Conservation (phyloP, 2,797 vertebrate genomes). For the Trachops cirrhosus region DNA sequence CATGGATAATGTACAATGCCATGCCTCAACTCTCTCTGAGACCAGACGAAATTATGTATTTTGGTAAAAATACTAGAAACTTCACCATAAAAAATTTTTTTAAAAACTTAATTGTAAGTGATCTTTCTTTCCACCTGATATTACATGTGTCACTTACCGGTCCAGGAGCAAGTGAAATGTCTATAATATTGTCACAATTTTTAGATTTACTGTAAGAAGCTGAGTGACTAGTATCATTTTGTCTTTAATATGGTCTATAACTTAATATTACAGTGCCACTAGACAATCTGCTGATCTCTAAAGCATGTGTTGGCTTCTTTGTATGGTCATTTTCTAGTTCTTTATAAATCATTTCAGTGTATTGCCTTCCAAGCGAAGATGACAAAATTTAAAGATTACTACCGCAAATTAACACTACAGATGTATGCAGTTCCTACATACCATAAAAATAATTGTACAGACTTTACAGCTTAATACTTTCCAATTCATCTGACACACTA, state of each 20-base stretch:
- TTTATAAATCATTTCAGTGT: background rate
- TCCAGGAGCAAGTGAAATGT: background rate
- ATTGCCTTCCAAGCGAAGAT: background rate
- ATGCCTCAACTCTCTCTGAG: background rate
- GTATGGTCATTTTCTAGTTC: background rate
- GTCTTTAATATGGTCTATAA: background rate
- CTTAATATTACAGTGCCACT: background rate
- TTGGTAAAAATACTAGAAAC: background rate
- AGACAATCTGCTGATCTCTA: background rate
- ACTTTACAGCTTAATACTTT: background rate
- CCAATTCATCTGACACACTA: background rate
- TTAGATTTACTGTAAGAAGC: background rate
- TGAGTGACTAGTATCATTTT: background rate
- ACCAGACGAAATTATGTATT: background rate
- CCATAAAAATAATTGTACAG: background rate
- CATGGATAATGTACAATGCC: background rate
- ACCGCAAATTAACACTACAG: background rate
- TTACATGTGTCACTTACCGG: background rate
- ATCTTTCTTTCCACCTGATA: slow-evolving; percentile 19
- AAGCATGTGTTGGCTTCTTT: background rate
- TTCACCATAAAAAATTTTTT: background rate
- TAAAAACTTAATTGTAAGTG: background rate
- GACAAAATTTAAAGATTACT: slow-evolving; percentile 24
- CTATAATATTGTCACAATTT: background rate
- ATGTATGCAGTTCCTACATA: background rate